Conservation (phyloP, 2,113 vertebrate genomes). For the Macquaria australasica region DNA sequence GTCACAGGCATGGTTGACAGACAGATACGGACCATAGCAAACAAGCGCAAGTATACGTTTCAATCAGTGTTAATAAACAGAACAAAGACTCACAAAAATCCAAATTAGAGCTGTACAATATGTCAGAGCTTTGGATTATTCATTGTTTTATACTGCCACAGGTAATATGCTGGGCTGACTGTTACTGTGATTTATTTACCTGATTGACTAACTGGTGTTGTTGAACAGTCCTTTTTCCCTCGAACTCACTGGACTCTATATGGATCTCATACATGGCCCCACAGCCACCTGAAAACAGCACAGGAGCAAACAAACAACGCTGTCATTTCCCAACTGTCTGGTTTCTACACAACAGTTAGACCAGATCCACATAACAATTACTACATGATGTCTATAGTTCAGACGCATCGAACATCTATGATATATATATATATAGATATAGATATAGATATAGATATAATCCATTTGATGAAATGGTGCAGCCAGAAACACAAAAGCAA, state of each 20-base stretch:
- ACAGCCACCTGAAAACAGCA: conserved; percentile 88
- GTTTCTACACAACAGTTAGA: background rate
- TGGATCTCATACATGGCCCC: conserved; percentile 97
- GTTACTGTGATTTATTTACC: conserved; percentile 77
- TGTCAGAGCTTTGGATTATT: background rate
- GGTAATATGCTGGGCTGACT: background rate
- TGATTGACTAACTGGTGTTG: conserved; percentile 96
- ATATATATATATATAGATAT: too few species aligned
- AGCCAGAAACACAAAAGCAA: background rate
- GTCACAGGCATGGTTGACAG: background rate
- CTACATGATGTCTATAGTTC: too few species aligned
- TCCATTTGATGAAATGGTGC: too few species aligned
- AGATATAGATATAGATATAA: too few species aligned
- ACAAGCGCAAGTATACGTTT: background rate
- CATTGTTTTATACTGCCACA: background rate
- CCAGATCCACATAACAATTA: background rate
- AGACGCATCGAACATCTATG: too few species aligned
- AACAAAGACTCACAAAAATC: background rate
- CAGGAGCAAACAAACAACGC: conserved; percentile 17
- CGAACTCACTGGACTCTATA: conserved; percentile 93
- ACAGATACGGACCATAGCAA: background rate
- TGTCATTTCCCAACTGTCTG: background rate
- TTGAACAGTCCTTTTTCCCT: conserved; percentile 91
- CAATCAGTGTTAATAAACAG: background rate
- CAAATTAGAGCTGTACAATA: background rate